Conservation (phyloP, 2,888 invertebrate genomes). For the Bunonema sp. region DNA sequence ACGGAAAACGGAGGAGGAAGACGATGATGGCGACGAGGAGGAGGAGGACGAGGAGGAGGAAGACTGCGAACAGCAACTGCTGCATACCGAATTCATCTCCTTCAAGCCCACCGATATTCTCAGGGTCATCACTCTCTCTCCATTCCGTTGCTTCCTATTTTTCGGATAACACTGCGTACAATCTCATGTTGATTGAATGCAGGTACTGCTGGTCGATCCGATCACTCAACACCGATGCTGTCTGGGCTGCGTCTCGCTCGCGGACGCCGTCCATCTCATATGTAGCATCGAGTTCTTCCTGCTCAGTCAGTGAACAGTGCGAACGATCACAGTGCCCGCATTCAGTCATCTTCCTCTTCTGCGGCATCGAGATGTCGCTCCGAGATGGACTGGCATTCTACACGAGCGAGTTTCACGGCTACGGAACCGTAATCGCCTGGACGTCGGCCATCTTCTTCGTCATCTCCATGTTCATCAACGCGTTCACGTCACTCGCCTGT, state of each 20-base stretch:
- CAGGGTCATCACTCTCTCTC: too few species aligned
- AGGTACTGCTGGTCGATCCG: constrained; percentile 1
- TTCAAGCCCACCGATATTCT: too few species aligned
- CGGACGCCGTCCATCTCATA: constrained; percentile 2
- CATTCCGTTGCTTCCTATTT: too few species aligned
- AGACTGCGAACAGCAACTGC: too few species aligned
- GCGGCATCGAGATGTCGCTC: not conserved
- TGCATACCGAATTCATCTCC: too few species aligned
- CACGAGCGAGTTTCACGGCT: not conserved
- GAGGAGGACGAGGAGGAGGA: too few species aligned
- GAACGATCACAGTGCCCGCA: not conserved
- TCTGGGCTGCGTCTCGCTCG: constrained; percentile 2
- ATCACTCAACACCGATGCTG: constrained; percentile 2
- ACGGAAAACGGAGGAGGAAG: too few species aligned
- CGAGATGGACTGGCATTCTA: constrained; percentile 1
- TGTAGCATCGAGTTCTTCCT: constrained; percentile 1
- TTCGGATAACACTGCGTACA: too few species aligned
- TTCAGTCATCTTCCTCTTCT: not conserved
- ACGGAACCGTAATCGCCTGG: not conserved
- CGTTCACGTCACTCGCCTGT: too few species aligned
- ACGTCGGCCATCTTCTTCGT: not conserved
- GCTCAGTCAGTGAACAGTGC: not conserved
- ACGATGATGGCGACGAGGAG: too few species aligned
- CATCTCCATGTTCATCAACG: too few species aligned
- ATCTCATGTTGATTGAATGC: too few species aligned